These are phyloP conservation scores for Alouatta palliata DNA, from an alignment of 2,113 vertebrate genomes.

Conservation along the genomic window DNA sequence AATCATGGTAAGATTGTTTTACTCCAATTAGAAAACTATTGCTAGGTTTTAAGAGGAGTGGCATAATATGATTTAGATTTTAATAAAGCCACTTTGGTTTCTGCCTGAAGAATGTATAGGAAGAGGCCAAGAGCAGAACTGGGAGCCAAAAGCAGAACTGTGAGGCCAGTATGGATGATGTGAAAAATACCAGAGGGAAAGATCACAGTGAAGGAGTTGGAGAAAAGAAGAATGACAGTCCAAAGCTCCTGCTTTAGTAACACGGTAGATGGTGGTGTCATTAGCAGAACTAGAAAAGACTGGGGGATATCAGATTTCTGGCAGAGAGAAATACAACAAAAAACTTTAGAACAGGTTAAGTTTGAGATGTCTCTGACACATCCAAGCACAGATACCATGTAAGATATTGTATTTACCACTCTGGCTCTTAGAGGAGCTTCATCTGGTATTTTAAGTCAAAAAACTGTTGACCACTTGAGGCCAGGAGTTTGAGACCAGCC, in stretches of 20 bases:
- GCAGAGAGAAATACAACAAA: conserved; percentile 4
- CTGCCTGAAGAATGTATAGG: neutral
- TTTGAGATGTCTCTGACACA: neutral
- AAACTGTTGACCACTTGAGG: neutral
- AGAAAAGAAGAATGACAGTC: neutral
- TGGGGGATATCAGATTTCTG: neutral
- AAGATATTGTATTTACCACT: neutral
- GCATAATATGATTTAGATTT: neutral
- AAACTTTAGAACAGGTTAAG: neutral
- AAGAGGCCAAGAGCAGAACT: neutral
- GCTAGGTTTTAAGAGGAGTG: neutral
- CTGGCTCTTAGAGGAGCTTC: neutral
- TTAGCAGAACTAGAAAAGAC: neutral
- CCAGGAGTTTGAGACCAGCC: too few species aligned
- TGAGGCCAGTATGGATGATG: neutral
- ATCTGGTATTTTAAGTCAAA: neutral
- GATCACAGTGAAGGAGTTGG: neutral
- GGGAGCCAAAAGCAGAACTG: neutral
- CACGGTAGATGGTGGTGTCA: neutral
- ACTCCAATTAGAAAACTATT: neutral
- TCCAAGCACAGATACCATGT: neutral
- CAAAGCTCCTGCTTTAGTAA: neutral
- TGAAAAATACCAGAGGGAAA: neutral
- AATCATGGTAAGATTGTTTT: neutral
- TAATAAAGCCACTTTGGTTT: neutral